Base-by-base conservation (phyloP, 2,888 invertebrate species). In the Polylopha cassiicola region DNA sequence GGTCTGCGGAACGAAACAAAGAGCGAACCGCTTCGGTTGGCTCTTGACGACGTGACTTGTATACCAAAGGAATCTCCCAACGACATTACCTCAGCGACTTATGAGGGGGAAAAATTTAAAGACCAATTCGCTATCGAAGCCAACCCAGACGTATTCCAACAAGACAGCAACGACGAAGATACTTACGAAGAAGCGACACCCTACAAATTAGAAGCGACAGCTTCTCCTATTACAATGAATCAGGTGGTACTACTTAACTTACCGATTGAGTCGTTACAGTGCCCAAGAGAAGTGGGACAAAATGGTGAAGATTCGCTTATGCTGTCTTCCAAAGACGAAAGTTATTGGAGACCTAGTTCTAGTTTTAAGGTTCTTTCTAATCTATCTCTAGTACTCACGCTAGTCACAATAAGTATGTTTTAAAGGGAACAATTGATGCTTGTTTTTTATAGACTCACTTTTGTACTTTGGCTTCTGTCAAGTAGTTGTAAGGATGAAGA, bases 11-110 rank as follows among this genome's bases (percentile, higher is more conserved):
- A 92, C 70, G 92, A 92, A 66, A 93, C 94, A 32, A 89, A 89
- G 66, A 92, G 91, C 64, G 87, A 87, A 55, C 88, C 90, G 49
- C 85, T 93, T 34, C 87, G 87, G 52, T 85, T 88, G 52, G 88
- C 90, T 18, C 81, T 94, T 16, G 91, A 92, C 56, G 89, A 90
- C 50, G 85, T 93, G 47, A 90, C 90, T 38, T 94, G 94, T 70
- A 31, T 67, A 10, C 59, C 64, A 2, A 58, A 58, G 3, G 60
- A 61, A 30, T 38, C 49, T 2, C 31, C 47, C 3, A 62, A 58
- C 34, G 48, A 47, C 5, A 30, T 47, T 2, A 53, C 42, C 11
- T 9, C 29, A 1, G 41, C 39, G 7, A 27, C 14, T 27, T 34
- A 46, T 8, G 41, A 62, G 18, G 39, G 41, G 7, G 16, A 37